Conservation (phyloP, 2,888 invertebrate species). For the Argyresthia goedartella region DNA sequence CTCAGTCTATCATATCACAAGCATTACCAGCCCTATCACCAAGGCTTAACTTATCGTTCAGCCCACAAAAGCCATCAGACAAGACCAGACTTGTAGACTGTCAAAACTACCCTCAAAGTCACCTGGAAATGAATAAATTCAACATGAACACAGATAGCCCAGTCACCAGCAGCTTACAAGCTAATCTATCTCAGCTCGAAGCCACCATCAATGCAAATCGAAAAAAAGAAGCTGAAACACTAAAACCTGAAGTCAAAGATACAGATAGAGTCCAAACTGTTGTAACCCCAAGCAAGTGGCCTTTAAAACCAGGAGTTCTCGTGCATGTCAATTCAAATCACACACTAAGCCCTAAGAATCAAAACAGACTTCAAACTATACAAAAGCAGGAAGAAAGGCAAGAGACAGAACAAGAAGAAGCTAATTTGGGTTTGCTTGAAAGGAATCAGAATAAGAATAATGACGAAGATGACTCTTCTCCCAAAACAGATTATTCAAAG, state of each 20-base stretch:
- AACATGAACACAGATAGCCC: constrained; percentile 7
- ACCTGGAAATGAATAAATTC: constrained; percentile 47
- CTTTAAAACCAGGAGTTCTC: constrained; percentile 88
- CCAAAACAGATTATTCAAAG: constrained; percentile 37
- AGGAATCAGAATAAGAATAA: constrained; percentile 32
- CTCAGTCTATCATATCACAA: constrained; percentile 68
- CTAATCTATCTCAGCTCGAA: constrained; percentile 38
- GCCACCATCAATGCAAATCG: constrained; percentile 28
- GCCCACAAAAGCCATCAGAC: constrained; percentile 51
- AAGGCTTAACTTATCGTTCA: constrained; percentile 51
- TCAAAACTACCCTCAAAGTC: constrained; percentile 27
- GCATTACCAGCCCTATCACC: constrained; percentile 64
- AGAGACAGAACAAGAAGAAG: constrained; percentile 17
- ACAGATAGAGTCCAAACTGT: constrained; percentile 38
- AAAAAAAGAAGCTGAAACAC: constrained; percentile 20
- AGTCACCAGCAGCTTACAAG: constrained; percentile 26
- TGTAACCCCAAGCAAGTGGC: constrained; percentile 81
- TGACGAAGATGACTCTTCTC: constrained; percentile 21
- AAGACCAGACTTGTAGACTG: constrained; percentile 56
- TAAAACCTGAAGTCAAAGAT: constrained; percentile 30
- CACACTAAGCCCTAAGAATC: constrained; percentile 73
- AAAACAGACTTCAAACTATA: constrained; percentile 40
- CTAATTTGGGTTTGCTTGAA: constrained; percentile 54
- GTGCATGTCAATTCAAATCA: constrained; percentile 90
- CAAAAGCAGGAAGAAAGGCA: constrained; percentile 15